A percentile compares a stretch with the other conserved stretches of the same genome.
Conservation (phyloP, 1,140 invertebrate species). For the Lutraria rhynchaena region DNA sequence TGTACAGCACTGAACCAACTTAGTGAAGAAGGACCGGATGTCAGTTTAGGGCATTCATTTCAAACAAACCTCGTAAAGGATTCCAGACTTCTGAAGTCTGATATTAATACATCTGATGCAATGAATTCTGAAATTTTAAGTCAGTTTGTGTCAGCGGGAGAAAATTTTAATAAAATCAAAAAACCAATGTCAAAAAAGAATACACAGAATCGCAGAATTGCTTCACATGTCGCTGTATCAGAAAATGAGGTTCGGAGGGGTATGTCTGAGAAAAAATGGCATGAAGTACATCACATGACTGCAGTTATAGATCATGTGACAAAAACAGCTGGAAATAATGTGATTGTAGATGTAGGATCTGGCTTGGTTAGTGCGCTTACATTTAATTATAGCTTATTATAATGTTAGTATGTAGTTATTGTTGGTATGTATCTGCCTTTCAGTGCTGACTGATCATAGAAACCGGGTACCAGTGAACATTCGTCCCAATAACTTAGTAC, state of each 20-base stretch:
- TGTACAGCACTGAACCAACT: too few relatives aligned
- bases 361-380: conserved; percentile 84
- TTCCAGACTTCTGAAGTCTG: too few relatives aligned
- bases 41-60: too few relatives aligned
- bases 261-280: conserved; percentile 75
- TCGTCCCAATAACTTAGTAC: background rate
- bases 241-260: conserved; percentile 60
- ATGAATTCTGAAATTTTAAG: too few relatives aligned
- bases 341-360: conserved; percentile 74
- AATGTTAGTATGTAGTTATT: background rate
- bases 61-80: too few relatives aligned
- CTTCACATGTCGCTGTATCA: too few relatives aligned
- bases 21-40: too few relatives aligned
- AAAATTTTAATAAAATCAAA: too few relatives aligned
- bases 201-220: too few relatives aligned
- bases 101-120: too few relatives aligned
- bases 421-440: background rate
- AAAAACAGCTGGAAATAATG: conserved; percentile 43
- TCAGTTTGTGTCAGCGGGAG: too few relatives aligned
- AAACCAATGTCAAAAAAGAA: too few relatives aligned
- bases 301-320: conserved; percentile 68
- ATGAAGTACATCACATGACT: conserved; percentile 76
- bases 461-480: background rate
- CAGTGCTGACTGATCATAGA: background rate
- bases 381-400: conserved; percentile 16